phyloP scores from a whole-genome alignment of 1,140 invertebrate genomes.

The Hesperophylax magnus region DNA sequence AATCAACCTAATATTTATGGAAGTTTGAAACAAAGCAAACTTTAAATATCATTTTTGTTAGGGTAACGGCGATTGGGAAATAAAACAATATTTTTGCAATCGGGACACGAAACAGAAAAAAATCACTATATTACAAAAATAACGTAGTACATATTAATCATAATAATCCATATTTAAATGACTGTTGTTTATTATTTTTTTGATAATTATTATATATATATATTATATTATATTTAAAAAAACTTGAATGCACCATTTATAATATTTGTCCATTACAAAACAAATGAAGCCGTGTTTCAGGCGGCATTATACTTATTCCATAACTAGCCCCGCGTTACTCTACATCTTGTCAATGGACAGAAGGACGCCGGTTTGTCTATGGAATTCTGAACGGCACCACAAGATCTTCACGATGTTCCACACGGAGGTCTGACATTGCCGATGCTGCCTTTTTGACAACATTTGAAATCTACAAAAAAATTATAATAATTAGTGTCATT shows the following conservation, averaged over 20 bases:
- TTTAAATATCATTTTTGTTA: background rate
- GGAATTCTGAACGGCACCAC: constrained; percentile 82
- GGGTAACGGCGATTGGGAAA: too few species aligned
- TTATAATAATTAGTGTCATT: too few species aligned
- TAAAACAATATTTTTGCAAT: too few species aligned
- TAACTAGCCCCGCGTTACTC: constrained; percentile 35
- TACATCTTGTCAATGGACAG: constrained; percentile 17
- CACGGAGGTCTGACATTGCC: constrained; percentile 80
- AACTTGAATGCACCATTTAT: background rate
- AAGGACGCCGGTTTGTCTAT: constrained; percentile 58
- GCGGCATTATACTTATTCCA: constrained; percentile 56
- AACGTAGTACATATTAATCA: background rate
- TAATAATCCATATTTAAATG: background rate
- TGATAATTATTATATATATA: background rate
- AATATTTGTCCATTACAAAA: constrained; percentile 12
- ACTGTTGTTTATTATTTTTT: too few species aligned
- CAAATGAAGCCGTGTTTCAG: background rate
- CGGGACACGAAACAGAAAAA: too few species aligned
- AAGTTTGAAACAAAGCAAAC: background rate
- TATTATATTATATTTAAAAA: background rate
- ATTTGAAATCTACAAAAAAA: constrained; percentile 73
- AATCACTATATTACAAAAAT: background rate
- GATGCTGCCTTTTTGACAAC: constrained; percentile 76
- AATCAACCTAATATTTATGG: background rate
- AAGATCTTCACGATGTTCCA: constrained; percentile 86